These are phyloP conservation scores for Lithosia quadra DNA, from an alignment of 2,888 invertebrate genomes.

Conservation along the genomic window DNA sequence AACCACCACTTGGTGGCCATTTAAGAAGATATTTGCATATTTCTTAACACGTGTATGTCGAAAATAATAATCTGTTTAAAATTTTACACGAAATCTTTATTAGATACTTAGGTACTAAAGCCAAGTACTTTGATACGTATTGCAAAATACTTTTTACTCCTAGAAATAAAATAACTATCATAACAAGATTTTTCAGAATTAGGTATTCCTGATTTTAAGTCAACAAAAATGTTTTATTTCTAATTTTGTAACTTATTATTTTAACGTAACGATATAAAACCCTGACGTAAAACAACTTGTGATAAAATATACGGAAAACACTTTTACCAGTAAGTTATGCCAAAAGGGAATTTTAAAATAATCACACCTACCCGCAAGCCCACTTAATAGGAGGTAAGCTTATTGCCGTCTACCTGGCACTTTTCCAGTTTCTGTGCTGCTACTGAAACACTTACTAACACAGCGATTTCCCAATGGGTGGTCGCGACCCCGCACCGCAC, in stretches of 20 bases:
- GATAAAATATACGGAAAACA: neutral
- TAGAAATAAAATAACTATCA: no score
- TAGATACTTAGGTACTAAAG: no score
- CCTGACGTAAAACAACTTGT: neutral
- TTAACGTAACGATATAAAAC: no score
- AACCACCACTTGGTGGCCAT: neutral
- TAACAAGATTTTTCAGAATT: no score
- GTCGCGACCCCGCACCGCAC: neutral
- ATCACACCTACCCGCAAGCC: neutral
- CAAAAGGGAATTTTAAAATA: neutral
- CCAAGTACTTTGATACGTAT: no score
- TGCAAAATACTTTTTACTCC: no score
- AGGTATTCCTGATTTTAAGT: no score
- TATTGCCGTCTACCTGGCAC: neutral
- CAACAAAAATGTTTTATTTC: no score
- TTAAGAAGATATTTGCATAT: neutral
- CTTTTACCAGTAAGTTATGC: neutral
- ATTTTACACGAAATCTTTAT: no score
- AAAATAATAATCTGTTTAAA: no score
- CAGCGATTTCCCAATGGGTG: neutral
- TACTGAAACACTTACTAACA: neutral
- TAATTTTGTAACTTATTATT: no score
- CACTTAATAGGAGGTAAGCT: neutral
- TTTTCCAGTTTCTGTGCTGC: neutral
- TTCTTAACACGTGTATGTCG: no score